A percentile compares a stretch with the other conserved stretches of the same genome.
Evolutionary conservation across 2,113 vertebrate species (phyloP).

Genomic region (Rhea pennata): DNA sequence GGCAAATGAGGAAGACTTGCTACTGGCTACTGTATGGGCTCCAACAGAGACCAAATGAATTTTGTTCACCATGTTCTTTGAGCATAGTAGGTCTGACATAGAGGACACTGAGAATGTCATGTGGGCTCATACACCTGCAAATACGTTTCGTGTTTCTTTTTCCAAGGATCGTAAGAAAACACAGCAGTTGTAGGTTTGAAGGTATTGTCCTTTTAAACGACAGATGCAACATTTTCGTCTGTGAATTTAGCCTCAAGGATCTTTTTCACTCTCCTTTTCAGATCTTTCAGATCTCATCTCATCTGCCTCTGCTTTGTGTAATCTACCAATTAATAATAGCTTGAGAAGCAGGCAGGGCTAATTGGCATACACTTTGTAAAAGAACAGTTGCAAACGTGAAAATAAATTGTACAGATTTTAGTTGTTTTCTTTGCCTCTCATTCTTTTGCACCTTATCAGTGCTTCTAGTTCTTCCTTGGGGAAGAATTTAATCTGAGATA

Average conservation of each 20-base stretch:
- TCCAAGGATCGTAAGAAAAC: background rate
- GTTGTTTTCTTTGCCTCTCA: constrained; percentile 10
- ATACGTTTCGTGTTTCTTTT: background rate
- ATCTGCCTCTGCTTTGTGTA: constrained; percentile 12
- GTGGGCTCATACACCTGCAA: rapidly evolving
- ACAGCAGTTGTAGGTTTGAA: background rate
- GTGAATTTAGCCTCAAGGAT: constrained; percentile 14
- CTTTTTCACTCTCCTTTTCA: background rate
- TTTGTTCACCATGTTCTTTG: background rate
- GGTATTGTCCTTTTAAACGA: background rate
- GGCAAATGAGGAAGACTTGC: background rate
- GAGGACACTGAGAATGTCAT: background rate
- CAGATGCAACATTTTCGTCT: background rate
- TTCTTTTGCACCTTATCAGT: background rate
- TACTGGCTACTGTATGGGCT: background rate
- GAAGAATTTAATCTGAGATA: background rate
- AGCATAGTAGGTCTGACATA: background rate
- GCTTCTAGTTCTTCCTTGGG: background rate
- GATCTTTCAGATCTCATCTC: constrained; percentile 13
- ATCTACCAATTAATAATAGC: constrained; percentile 28
- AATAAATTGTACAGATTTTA: background rate
- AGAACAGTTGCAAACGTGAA: background rate
- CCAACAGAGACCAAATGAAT: rapidly evolving
- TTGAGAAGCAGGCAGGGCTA: constrained; percentile 5
- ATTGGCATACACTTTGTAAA: background rate